phyloP scores from a whole-genome alignment of 2,888 invertebrate genomes.

The Loripinus fragilis region DNA sequence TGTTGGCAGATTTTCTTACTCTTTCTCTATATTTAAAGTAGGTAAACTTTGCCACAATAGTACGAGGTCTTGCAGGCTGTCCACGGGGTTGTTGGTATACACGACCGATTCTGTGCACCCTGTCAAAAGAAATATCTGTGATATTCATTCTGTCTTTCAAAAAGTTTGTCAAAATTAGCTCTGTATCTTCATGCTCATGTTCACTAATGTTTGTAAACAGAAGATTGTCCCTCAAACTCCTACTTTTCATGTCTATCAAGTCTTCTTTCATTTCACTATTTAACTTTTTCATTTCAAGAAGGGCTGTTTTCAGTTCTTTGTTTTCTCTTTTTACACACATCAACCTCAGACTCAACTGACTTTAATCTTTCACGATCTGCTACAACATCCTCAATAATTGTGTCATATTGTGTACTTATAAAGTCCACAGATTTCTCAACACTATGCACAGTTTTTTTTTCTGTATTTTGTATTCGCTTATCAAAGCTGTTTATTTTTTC shows the following conservation, averaged over 20 bases:
- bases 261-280: not conserved
- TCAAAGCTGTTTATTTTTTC: not conserved
- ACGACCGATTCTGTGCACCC: not conserved
- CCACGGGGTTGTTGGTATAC: not conserved
- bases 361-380: not conserved
- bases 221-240: not conserved
- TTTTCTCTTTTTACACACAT: not conserved
- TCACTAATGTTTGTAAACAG: not conserved
- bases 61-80: not conserved
- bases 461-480: not conserved
- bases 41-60: not conserved
- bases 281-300: not conserved
- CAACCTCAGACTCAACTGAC: not conserved
- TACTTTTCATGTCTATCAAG: not conserved
- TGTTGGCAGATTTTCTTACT: conserved; percentile 2
- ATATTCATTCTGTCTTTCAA: not conserved
- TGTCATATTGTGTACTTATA: not conserved
- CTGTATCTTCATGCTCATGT: not conserved
- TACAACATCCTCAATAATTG: not conserved
- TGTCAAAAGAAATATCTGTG: not conserved
- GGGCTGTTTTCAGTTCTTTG: not conserved
- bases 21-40: conserved; percentile 21
- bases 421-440: not conserved
- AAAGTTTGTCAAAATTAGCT: not conserved
- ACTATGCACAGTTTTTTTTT: not conserved